Evolutionary conservation across 1,140 invertebrate genomes (phyloP).

Genomic region (Apis dorsata): DNA sequence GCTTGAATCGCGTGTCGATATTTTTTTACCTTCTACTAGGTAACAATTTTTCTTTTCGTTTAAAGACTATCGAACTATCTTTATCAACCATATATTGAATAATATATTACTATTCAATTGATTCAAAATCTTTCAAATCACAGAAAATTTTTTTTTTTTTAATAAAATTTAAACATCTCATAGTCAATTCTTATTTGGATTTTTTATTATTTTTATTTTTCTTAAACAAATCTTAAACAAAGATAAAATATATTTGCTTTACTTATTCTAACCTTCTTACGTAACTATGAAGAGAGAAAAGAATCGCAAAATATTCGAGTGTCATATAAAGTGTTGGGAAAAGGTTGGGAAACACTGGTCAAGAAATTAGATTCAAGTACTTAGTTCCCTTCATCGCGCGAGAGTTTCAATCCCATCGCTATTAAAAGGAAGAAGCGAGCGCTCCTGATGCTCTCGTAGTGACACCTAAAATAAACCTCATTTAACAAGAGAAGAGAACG

Average conservation of each 20-base stretch:
- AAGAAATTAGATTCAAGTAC: background rate
- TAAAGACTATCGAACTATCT: background rate
- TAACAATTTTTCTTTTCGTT: too few relatives aligned
- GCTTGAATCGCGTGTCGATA: constrained; percentile 4
- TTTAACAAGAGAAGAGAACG: constrained; percentile 42
- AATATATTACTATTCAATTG: background rate
- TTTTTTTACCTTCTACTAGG: background rate
- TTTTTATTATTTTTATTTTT: background rate
- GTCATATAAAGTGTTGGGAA: too few relatives aligned
- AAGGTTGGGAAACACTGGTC: background rate
- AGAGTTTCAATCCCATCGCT: constrained; percentile 7
- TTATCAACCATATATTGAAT: too few relatives aligned
- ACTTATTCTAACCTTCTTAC: too few relatives aligned
- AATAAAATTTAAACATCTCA: background rate
- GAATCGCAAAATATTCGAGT: too few relatives aligned
- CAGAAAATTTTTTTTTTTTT: too few relatives aligned
- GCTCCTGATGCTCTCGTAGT: constrained; percentile 37
- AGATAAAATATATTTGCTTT: background rate
- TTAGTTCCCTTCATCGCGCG: background rate
- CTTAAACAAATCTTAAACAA: background rate
- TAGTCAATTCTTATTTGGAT: background rate
- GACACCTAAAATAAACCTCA: constrained; percentile 60
- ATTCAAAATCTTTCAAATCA: background rate
- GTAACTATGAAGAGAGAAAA: too few relatives aligned
- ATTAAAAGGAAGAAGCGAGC: background rate